These are phyloP conservation scores for Acanthaster planci DNA, from an alignment of 35 echinoderm and acorn worm species.

Conservation along the genomic window DNA sequence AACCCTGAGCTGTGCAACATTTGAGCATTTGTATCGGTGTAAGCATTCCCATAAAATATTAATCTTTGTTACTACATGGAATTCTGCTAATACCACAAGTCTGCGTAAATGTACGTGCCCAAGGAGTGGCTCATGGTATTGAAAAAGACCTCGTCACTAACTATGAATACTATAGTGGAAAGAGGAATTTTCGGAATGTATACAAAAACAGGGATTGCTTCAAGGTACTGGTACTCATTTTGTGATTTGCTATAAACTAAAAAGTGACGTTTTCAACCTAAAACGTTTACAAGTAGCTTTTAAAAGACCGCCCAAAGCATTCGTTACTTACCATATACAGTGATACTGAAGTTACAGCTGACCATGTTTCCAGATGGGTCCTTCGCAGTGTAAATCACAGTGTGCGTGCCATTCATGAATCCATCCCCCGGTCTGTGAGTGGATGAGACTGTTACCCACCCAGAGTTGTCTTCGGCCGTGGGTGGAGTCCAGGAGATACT, in stretches of 20 bases:
- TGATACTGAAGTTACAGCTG: constrained; percentile 53
- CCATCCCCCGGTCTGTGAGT: background rate
- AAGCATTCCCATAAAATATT: too few species aligned
- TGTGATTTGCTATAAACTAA: background rate
- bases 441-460: background rate
- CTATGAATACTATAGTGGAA: too few species aligned
- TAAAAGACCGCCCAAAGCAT: background rate
- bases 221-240: background rate
- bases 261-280: background rate
- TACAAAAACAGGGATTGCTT: background rate
- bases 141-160: background rate
- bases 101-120: too few species aligned
- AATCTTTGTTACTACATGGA: too few species aligned
- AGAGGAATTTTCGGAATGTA: background rate
- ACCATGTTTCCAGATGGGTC: constrained; percentile 47
- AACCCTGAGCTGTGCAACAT: too few species aligned
- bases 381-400: constrained; percentile 54
- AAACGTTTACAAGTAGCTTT: background rate
- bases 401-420: constrained; percentile 47
- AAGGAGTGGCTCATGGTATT: too few species aligned
- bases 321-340: constrained; percentile 50
- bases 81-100: too few species aligned
- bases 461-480: constrained; percentile 52
- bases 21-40: too few species aligned
- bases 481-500: constrained; percentile 29